A percentile compares a stretch with the other conserved stretches of the same genome.
These are phyloP conservation scores for Petrocephalus sullivani DNA, from an alignment of 2,797 vertebrate species.

Conservation along the genomic window DNA sequence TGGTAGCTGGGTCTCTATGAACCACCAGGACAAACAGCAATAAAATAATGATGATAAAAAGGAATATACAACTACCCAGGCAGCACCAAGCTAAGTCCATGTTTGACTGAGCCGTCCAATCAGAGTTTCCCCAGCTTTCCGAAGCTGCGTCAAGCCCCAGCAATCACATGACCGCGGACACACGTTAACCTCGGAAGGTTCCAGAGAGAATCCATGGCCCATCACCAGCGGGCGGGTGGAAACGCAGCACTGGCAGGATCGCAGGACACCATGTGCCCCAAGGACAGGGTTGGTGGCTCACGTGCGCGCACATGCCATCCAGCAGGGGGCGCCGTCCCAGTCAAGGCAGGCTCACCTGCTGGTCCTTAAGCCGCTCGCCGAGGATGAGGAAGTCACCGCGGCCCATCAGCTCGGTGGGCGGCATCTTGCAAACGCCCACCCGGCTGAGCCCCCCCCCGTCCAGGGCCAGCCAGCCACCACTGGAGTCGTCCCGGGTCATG, in stretches of 20 bases:
- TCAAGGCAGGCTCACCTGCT: conserved; percentile 66
- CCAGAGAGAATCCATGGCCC: not conserved
- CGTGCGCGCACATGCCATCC: too few species aligned
- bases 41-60: not conserved
- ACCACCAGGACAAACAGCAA: too few species aligned
- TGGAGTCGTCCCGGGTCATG: conserved; percentile 96
- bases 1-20: not conserved
- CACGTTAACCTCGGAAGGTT: not conserved
- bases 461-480: conserved; percentile 92
- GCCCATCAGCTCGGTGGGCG: conserved; percentile 70
- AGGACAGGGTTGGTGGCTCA: not conserved
- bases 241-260: not conserved
- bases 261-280: not conserved
- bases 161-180: not conserved
- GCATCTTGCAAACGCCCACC: conserved; percentile 89
- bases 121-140: not conserved
- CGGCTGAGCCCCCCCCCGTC: conserved; percentile 91
- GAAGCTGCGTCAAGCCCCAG: not conserved
- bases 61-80: not conserved
- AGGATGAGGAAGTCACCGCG: conserved; percentile 86
- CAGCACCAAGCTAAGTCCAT: not conserved
- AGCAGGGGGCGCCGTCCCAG: not conserved
- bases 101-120: not conserved
- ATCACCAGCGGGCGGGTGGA: not conserved
- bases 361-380: conserved; percentile 89